A percentile compares a stretch with the other conserved stretches of the same genome.
phyloP scores from a whole-genome alignment of 30 jellyfish, hydroid and myxozoan species.

The Cassiopea xamachana region DNA sequence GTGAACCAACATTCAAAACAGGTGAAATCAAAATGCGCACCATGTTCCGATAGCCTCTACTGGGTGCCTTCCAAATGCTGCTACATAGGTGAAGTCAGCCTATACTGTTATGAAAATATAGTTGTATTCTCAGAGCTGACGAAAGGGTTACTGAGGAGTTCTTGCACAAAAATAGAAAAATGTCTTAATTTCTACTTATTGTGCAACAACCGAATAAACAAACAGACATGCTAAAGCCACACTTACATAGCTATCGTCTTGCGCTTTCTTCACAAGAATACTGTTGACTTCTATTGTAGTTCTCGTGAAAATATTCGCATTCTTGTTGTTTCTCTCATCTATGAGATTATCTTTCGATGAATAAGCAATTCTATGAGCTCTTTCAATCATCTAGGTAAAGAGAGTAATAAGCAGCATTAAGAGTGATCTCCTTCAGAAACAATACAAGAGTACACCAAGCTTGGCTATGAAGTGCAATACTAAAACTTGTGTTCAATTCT shows the following conservation, averaged over 20 bases:
- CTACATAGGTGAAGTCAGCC: no score
- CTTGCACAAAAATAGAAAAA: no score
- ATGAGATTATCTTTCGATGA: slow-evolving; percentile 26
- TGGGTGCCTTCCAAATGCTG: no score
- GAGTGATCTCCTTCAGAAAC: not conserved
- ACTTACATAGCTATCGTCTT: slow-evolving; percentile 50
- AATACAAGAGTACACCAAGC: not conserved
- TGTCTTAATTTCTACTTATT: no score
- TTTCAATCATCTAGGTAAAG: slow-evolving; percentile 51
- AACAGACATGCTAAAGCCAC: not conserved
- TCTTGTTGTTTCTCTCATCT: slow-evolving; percentile 26
- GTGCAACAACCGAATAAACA: no score
- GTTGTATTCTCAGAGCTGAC: no score
- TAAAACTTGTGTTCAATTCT: no score
- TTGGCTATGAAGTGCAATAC: not conserved
- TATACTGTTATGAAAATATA: no score
- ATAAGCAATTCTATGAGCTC: slow-evolving; percentile 56
- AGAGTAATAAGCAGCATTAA: not conserved
- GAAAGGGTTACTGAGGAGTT: no score
- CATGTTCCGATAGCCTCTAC: no score
- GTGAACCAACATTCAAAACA: no score
- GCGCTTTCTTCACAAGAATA: slow-evolving; percentile 39
- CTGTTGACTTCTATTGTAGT: slow-evolving; percentile 70
- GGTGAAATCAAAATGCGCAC: no score
- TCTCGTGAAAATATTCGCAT: slow-evolving; percentile 21